Conservation (phyloP, 1,140 invertebrate species). For the Acyrthosiphon pisum region DNA sequence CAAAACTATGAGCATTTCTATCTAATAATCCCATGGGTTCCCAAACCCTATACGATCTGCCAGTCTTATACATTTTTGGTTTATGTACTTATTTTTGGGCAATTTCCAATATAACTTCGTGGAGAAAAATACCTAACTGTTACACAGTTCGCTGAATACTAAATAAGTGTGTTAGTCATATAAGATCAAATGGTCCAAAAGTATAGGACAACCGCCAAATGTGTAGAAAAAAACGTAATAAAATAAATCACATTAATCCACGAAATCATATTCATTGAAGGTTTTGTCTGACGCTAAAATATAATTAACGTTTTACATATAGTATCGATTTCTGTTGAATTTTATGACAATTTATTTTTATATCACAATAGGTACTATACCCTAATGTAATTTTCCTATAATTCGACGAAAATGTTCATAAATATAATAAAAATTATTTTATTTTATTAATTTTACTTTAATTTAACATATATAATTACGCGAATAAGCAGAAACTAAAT, state of each 20-base stretch:
- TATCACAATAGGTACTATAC: background rate
- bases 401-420: background rate
- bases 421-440: background rate
- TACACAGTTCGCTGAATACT: background rate
- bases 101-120: background rate
- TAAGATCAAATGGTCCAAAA: background rate
- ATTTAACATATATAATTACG: background rate
- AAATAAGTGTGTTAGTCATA: background rate
- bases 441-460: no score
- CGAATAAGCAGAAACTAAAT: background rate
- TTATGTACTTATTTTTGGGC: background rate
- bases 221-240: background rate
- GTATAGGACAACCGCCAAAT: background rate
- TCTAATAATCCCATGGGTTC: background rate
- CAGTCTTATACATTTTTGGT: background rate
- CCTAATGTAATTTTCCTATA: background rate
- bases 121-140: background rate
- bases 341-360: constrained; percentile 1
- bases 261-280: background rate
- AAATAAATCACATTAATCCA: background rate
- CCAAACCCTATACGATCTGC: background rate
- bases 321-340: background rate
- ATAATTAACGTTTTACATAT: background rate
- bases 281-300: background rate
- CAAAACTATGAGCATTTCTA: background rate